A percentile compares a stretch with the other conserved stretches of the same genome.
These are phyloP conservation scores for Panthera tigris DNA, from an alignment of 2,113 vertebrate genomes.

Conservation along the genomic window DNA sequence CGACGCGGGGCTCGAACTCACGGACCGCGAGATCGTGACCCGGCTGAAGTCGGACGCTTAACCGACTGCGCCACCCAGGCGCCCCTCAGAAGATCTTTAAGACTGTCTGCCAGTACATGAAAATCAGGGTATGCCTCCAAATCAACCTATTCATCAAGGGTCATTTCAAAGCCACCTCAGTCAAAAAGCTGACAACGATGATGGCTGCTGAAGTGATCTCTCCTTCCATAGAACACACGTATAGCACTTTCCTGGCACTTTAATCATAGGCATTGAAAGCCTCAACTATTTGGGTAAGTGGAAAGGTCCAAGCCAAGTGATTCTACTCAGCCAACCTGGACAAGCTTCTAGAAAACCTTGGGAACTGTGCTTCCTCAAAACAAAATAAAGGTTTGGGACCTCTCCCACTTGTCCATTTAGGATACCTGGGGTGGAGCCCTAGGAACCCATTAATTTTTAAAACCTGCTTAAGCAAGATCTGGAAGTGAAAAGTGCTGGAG, in stretches of 20 bases:
- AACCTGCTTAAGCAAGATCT: not conserved
- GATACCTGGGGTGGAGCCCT: not conserved
- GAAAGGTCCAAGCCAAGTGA: not conserved
- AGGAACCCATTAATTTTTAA: not conserved
- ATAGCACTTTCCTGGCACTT: not conserved
- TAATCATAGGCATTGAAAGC: not conserved
- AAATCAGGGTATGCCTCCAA: not conserved
- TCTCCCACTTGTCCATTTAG: not conserved
- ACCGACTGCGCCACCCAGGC: no score
- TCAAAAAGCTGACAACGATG: not conserved
- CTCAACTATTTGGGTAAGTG: not conserved
- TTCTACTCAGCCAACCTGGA: not conserved
- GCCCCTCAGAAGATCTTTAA: not conserved
- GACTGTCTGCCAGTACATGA: not conserved
- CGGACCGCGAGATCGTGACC: no score
- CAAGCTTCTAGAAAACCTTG: not conserved
- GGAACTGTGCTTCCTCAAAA: not conserved
- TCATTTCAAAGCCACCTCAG: not conserved
- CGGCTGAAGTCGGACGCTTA: no score
- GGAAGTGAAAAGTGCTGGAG: not conserved
- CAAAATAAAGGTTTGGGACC: not conserved
- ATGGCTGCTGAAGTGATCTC: not conserved
- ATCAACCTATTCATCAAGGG: not conserved
- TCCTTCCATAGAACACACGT: not conserved
- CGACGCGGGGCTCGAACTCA: no score